phyloP scores from a whole-genome alignment of 1,140 invertebrate species.

The Drosophila burlai region DNA sequence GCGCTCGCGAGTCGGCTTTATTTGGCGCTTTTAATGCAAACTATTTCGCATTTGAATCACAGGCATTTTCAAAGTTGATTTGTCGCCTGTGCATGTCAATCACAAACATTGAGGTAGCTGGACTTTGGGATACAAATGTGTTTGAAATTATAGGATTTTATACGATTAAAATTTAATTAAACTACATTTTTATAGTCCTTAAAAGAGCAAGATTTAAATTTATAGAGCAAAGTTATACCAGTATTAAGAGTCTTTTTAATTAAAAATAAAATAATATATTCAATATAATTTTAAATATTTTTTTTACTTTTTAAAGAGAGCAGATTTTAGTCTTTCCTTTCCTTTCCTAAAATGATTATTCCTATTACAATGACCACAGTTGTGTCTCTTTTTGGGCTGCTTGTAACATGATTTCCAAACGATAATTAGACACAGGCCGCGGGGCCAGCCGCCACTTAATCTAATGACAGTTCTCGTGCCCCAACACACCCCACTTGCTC shows the following conservation, averaged over 20 bases:
- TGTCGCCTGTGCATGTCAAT: constrained; percentile 81
- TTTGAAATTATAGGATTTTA: not conserved
- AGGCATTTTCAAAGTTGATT: constrained; percentile 72
- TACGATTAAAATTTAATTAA: too few species aligned
- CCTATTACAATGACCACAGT: not conserved
- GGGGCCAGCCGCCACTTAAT: constrained; percentile 72
- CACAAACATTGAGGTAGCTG: constrained; percentile 45
- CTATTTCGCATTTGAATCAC: constrained; percentile 76
- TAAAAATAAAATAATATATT: not conserved
- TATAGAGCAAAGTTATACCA: not conserved
- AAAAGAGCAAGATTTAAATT: accelerated
- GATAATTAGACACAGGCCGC: constrained; percentile 66
- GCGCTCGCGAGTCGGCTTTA: constrained; percentile 44
- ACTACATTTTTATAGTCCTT: accelerated
- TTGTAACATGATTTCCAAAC: constrained; percentile 77
- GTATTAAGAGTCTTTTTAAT: too few species aligned
- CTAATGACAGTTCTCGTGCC: constrained; percentile 75
- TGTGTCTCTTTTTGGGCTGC: constrained; percentile 32
- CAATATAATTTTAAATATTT: not conserved
- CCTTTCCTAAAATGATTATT: not conserved
- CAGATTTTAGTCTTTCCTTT: not conserved
- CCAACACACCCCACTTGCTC: constrained; percentile 33
- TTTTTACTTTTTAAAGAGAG: accelerated
- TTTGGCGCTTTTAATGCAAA: constrained; percentile 79
- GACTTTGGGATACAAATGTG: not conserved